A percentile compares a stretch with the other conserved stretches of the same genome.
Conservation (phyloP, 2,888 invertebrate species). For the Cerceris rybyensis region DNA sequence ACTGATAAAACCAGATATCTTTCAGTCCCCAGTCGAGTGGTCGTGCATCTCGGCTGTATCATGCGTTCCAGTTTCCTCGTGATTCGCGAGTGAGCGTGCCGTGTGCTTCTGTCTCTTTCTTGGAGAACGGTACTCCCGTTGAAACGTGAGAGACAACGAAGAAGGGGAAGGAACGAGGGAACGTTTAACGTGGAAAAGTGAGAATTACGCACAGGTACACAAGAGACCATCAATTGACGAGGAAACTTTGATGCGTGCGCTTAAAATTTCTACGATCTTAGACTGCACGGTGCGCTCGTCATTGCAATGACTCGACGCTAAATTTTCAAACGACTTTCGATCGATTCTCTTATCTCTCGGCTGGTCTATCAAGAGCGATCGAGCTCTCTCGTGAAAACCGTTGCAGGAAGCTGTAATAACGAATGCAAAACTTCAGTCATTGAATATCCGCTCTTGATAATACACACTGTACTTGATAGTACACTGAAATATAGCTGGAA, state of each 20-base stretch:
- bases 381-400: slow-evolving; percentile 1
- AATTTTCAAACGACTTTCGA: not conserved
- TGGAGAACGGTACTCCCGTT: not conserved
- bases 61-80: slow-evolving; percentile 36
- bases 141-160: not conserved
- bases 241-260: too few relatives aligned
- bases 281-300: too few relatives aligned
- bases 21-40: slow-evolving; percentile 47
- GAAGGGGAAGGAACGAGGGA: not conserved
- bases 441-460: not conserved
- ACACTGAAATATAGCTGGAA: not conserved
- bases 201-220: too few relatives aligned
- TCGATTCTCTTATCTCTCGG: not conserved
- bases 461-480: too few relatives aligned
- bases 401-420: not conserved
- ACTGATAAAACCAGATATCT: slow-evolving; percentile 63
- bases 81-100: slow-evolving; percentile 16
- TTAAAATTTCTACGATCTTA: too few relatives aligned
- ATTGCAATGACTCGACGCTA: not conserved
- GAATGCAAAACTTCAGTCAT: not conserved
- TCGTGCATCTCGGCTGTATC: slow-evolving; percentile 29
- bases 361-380: not conserved
- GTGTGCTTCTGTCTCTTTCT: not conserved
- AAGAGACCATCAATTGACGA: too few relatives aligned
- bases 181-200: too few relatives aligned